phyloP scores from a whole-genome alignment of 2,797 vertebrate species.

The Myotis findleyi region DNA sequence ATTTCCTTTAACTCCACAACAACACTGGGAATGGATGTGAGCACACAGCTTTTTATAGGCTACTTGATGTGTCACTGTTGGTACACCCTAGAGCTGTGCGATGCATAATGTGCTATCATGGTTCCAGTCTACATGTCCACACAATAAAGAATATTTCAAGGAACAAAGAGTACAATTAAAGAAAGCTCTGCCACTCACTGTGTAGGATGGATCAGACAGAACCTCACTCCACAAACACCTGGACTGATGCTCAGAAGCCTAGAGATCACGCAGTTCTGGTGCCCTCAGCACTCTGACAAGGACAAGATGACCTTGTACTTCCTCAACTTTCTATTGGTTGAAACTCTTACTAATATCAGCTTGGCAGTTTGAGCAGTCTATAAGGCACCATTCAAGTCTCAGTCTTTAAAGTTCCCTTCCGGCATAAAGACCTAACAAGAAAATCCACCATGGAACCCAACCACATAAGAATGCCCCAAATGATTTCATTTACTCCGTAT shows the following conservation, averaged over 20 bases:
- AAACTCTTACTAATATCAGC: background rate
- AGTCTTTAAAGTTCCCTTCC: background rate
- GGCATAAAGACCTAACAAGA: background rate
- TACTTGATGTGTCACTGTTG: background rate
- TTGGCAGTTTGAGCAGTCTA: background rate
- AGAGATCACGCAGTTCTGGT: background rate
- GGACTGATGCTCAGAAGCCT: background rate
- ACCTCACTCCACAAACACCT: background rate
- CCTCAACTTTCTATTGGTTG: background rate
- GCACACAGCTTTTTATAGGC: background rate
- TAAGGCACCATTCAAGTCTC: background rate
- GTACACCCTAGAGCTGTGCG: background rate
- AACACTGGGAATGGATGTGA: background rate
- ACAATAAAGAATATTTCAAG: conserved; percentile 14
- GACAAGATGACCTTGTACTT: background rate
- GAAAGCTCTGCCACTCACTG: background rate
- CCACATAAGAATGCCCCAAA: background rate
- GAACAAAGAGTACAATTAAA: background rate
- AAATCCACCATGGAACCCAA: background rate
- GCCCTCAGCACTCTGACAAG: background rate
- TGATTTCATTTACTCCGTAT: background rate
- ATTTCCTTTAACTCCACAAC: background rate
- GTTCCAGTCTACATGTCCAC: background rate
- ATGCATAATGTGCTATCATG: background rate
- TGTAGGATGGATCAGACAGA: background rate